Conservation (phyloP, 2,888 invertebrate genomes). For the Boloria selene region DNA sequence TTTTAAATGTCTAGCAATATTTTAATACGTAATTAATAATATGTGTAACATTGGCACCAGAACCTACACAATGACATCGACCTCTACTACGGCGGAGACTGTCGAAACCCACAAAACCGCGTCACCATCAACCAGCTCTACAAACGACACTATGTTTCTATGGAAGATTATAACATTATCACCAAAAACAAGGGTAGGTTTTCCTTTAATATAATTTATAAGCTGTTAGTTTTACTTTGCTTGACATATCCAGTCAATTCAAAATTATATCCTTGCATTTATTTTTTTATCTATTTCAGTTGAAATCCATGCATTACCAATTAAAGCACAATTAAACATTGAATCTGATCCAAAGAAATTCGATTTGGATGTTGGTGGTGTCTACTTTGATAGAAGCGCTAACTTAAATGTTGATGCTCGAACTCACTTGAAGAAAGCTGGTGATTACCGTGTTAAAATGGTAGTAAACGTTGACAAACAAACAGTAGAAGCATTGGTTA, state of each 20-base stretch:
- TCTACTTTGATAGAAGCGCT: conserved; percentile 82
- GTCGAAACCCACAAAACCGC: conserved; percentile 79
- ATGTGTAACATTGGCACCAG: conserved; percentile 44
- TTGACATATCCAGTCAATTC: no score
- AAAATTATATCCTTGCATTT: neutral
- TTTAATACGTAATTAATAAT: neutral
- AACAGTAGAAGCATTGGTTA: conserved; percentile 75
- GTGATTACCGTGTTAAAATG: conserved; percentile 69
- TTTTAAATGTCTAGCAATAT: neutral
- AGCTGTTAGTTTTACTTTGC: no score
- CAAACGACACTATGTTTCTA: conserved; percentile 61
- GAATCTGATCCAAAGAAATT: conserved; percentile 82
- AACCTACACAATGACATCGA: conserved; percentile 73
- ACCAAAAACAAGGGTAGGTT: conserved; percentile 77
- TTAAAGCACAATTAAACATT: conserved; percentile 80
- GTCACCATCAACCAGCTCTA: conserved; percentile 74
- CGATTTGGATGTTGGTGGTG: conserved; percentile 80
- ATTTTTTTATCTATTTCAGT: conserved; percentile 57
- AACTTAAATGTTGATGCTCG: conserved; percentile 83
- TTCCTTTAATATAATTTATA: neutral
- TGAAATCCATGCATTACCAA: conserved; percentile 77
- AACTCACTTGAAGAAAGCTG: conserved; percentile 65
- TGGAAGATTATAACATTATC: conserved; percentile 71
- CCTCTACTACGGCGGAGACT: conserved; percentile 84
- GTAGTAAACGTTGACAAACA: conserved; percentile 57